phyloP scores from a whole-genome alignment of 2,797 vertebrate genomes.

The Allobates femoralis region DNA sequence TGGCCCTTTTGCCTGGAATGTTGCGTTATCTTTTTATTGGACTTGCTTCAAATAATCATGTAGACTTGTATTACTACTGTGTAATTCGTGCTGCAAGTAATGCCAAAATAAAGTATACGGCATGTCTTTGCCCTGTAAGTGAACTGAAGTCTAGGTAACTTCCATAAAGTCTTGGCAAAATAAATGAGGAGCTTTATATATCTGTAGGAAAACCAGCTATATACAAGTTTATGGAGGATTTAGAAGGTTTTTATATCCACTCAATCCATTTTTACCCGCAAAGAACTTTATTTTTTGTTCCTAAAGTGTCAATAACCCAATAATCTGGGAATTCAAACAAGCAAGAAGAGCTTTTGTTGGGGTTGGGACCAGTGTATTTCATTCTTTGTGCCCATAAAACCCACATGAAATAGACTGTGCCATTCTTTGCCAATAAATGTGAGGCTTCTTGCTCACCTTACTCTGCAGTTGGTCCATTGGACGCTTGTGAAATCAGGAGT shows the following conservation, averaged over 20 bases:
- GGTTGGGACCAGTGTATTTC: neutral
- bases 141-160: neutral
- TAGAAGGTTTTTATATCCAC: neutral
- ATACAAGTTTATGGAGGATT: neutral
- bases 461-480: too few species aligned
- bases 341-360: neutral
- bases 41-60: constrained; percentile 4
- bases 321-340: neutral
- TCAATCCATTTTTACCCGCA: neutral
- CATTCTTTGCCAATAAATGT: too few species aligned
- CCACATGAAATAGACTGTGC: too few species aligned
- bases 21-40: constrained; percentile 27
- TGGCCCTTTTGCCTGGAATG: constrained; percentile 31
- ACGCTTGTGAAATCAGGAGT: too few species aligned
- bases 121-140: neutral
- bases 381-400: neutral
- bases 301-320: neutral
- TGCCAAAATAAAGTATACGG: constrained; percentile 13
- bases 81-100: neutral
- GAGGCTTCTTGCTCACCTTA: too few species aligned
- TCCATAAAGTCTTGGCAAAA: neutral
- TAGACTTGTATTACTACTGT: constrained; percentile 1
- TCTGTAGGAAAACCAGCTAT: neutral
- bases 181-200: neutral
- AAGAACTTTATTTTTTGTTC: neutral